Conservation (phyloP, 2,888 invertebrate genomes). For the Brachycybe producta region DNA sequence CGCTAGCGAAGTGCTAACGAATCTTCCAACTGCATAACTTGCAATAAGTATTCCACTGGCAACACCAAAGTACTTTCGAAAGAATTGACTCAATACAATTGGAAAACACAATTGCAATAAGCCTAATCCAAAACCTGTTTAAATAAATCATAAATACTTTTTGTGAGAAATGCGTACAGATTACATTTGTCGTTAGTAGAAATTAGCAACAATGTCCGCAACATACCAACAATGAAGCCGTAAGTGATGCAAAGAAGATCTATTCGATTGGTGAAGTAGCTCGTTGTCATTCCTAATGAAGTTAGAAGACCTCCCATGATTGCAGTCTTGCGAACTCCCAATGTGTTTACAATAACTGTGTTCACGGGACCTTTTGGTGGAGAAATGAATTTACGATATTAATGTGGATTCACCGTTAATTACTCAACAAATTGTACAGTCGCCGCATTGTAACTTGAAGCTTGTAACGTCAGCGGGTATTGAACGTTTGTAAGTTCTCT, state of each 20-base stretch:
- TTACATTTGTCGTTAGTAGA: no score
- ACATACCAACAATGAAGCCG: conserved; percentile 3
- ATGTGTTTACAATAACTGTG: conserved; percentile 9
- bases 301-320: conserved; percentile 7
- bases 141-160: background rate
- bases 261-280: background rate
- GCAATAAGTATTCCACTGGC: conserved; percentile 9
- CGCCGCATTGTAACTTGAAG: no score
- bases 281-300: conserved; percentile 1
- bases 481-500: no score
- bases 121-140: conserved; percentile 6
- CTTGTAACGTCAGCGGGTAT: no score
- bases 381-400: no score
- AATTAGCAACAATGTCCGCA: no score
- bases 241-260: conserved; percentile 2
- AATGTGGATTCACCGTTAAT: no score
- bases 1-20: conserved; percentile 25
- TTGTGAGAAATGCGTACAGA: no score
- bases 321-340: background rate
- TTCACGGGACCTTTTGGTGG: conserved; percentile 9
- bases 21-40: conserved; percentile 36
- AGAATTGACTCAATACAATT: conserved; percentile 8
- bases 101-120: conserved; percentile 1
- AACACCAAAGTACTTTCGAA: conserved; percentile 11
- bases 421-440: no score